Conservation (phyloP, 2,888 invertebrate species). For the Brachypalpus laphriformis region DNA sequence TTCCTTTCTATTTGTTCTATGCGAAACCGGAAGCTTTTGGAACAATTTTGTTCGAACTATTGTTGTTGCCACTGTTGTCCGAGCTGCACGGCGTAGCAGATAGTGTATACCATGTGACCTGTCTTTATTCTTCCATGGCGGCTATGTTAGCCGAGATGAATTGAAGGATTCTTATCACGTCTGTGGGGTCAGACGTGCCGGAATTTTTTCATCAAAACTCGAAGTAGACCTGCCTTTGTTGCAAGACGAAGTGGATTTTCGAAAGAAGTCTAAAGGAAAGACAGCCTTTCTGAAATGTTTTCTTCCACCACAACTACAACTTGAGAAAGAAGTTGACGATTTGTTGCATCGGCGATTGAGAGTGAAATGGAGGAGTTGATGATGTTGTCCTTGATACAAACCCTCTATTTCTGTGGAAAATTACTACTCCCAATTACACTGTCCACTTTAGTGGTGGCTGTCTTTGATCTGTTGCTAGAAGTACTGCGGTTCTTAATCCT, state of each 20-base stretch:
- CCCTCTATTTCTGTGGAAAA: slow-evolving; percentile 87
- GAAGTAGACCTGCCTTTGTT: slow-evolving; percentile 49
- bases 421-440: slow-evolving; percentile 1
- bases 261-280: slow-evolving; percentile 75
- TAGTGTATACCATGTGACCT: slow-evolving; percentile 51
- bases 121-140: slow-evolving; percentile 87
- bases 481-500: slow-evolving; percentile 84
- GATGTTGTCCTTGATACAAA: slow-evolving; percentile 90
- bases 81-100: slow-evolving; percentile 64
- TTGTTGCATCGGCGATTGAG: slow-evolving; percentile 64
- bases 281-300: slow-evolving; percentile 80
- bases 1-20: slow-evolving; percentile 50
- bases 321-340: no score
- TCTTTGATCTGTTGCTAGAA: slow-evolving; percentile 46
- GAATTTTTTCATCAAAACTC: slow-evolving; percentile 72
- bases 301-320: slow-evolving; percentile 49
- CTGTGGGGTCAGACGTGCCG: slow-evolving; percentile 80
- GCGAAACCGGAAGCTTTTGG: slow-evolving; percentile 15
- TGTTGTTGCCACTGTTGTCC: slow-evolving; percentile 61
- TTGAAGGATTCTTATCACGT: slow-evolving; percentile 84
- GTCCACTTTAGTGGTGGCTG: slow-evolving; percentile 20
- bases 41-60: slow-evolving; percentile 58
- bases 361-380: slow-evolving; percentile 34
- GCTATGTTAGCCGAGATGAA: slow-evolving; percentile 85
- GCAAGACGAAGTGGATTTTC: slow-evolving; percentile 65